Conservation (phyloP, 1,140 invertebrate species). For the Panagrolaimus sp. region DNA sequence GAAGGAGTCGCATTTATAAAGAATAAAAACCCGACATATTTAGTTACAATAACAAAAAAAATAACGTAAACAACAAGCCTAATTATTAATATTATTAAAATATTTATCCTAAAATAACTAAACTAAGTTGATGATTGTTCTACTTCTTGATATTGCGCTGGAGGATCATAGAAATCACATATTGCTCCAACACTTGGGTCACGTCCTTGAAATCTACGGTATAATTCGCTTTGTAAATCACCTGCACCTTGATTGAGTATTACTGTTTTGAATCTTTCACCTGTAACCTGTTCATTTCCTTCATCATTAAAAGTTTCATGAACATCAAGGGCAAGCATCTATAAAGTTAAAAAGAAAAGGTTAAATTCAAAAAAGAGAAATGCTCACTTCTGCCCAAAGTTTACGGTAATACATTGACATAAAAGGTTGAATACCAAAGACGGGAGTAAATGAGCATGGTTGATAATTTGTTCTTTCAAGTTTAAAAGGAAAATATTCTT, state of each 20-base stretch:
- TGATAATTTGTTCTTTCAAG: conserved; percentile 50
- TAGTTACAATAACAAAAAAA: too few relatives aligned
- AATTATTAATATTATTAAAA: too few relatives aligned
- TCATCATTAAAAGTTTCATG: conserved; percentile 55
- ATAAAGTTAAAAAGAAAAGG: conserved; percentile 18
- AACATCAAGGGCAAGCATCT: conserved; percentile 57
- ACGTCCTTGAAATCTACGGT: conserved; percentile 54
- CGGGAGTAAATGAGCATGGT: conserved; percentile 58
- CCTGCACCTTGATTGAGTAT: conserved; percentile 49
- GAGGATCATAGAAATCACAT: conserved; percentile 60
- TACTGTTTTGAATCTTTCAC: conserved; percentile 48
- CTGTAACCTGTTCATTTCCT: conserved; percentile 41
- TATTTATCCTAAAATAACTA: too few relatives aligned
- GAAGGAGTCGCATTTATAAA: too few relatives aligned
- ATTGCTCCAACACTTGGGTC: conserved; percentile 56
- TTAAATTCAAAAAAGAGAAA: neutral
- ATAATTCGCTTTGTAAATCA: conserved; percentile 52
- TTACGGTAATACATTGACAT: conserved; percentile 55
- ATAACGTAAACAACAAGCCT: too few relatives aligned
- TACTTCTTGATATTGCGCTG: conserved; percentile 1
- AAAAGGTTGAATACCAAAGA: conserved; percentile 47
- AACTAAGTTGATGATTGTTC: too few relatives aligned
- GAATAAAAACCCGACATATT: too few relatives aligned
- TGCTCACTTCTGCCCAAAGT: conserved; percentile 41
- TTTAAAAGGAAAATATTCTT: conserved; percentile 57